phyloP scores from a whole-genome alignment of 2,888 invertebrate species.

The Eudasyphora cyanicolor region DNA sequence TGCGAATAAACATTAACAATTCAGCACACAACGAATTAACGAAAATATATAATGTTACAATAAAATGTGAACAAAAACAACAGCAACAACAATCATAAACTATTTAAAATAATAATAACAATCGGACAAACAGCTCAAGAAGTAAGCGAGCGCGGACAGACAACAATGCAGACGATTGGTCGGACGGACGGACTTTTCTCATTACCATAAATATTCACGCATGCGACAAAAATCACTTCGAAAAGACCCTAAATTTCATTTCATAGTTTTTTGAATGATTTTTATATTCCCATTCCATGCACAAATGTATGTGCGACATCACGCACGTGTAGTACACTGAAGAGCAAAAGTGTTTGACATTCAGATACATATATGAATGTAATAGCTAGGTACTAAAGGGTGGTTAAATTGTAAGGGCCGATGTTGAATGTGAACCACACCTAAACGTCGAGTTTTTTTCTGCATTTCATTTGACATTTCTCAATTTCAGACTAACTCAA shows the following conservation, averaged over 20 bases:
- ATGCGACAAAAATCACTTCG: constrained; percentile 62
- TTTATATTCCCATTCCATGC: constrained; percentile 44
- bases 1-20: constrained; percentile 50
- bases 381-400: too few relatives aligned
- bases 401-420: too few relatives aligned
- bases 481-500: too few relatives aligned
- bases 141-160: not conserved
- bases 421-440: too few relatives aligned
- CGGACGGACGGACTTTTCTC: constrained; percentile 28
- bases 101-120: constrained; percentile 24
- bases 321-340: constrained; percentile 30
- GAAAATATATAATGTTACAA: constrained; percentile 51
- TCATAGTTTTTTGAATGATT: constrained; percentile 45
- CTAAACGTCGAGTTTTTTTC: too few relatives aligned
- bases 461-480: too few relatives aligned
- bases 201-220: constrained; percentile 61
- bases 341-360: not conserved
- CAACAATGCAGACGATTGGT: not conserved
- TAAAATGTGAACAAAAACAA: constrained; percentile 31
- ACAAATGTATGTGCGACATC: constrained; percentile 46
- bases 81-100: constrained; percentile 9
- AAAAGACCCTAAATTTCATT: constrained; percentile 56
- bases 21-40: constrained; percentile 63
- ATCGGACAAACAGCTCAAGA: not conserved
- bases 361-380: too few relatives aligned